phyloP scores from a whole-genome alignment of 2,888 invertebrate genomes.

The Tetragonula carbonaria region DNA sequence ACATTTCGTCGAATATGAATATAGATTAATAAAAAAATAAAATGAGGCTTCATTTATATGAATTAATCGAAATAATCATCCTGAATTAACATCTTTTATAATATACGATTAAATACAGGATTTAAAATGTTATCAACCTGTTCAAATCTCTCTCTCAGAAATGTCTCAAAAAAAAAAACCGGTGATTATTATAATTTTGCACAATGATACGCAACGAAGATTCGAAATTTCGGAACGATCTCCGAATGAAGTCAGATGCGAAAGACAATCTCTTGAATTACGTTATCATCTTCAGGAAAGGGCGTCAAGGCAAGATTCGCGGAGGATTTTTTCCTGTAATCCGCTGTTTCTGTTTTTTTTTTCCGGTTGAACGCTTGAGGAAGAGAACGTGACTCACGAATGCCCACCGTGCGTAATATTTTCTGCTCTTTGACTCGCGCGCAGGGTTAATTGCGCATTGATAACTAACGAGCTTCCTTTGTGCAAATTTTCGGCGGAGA shows the following conservation, averaged over 20 bases:
- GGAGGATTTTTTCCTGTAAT: neutral
- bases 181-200: neutral
- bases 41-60: too few species aligned
- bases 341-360: conserved; percentile 11
- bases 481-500: conserved; percentile 54
- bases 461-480: conserved; percentile 75
- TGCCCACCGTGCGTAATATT: conserved; percentile 35
- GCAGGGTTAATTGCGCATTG: conserved; percentile 72
- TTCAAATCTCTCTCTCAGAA: neutral
- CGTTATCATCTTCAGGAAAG: conserved; percentile 8
- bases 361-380: neutral
- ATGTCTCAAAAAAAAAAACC: neutral
- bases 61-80: too few species aligned
- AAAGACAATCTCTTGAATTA: conserved; percentile 2
- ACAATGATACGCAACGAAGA: neutral
- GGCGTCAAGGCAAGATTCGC: neutral
- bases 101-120: too few species aligned
- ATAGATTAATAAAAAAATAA: too few species aligned
- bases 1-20: too few species aligned
- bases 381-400: conserved; percentile 27
- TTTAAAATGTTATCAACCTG: neutral
- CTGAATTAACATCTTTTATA: too few species aligned
- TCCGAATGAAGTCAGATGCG: neutral
- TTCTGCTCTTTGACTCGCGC: conserved; percentile 50
- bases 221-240: neutral